Base-by-base conservation (phyloP, 2,113 vertebrate genomes). In the Poicephalus meyeri region DNA sequence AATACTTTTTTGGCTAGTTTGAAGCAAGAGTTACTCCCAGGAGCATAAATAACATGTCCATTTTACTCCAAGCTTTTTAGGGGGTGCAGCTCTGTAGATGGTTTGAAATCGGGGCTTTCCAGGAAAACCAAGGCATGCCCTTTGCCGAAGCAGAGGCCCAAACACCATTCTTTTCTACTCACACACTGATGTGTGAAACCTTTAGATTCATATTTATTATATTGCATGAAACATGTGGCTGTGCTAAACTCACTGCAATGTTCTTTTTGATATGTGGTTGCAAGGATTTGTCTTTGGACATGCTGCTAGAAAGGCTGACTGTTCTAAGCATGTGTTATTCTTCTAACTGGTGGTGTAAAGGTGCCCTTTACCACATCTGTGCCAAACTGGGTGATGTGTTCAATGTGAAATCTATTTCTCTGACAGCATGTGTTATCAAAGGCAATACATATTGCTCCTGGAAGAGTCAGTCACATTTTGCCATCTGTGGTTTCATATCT, bases 271-370 rank as follows among this genome's bases (percentile, higher is more conserved):
- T 26, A 13, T 1, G 5, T 49, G 50, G 37, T 42, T 37, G 39
- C 26, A 39, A 39, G 72, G 50, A 3, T 39, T 44, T 76, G 29
- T 11, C 19, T 47, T 60, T 35, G n/a, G 66, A 17, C 9, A 0
- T 7, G n/a, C 44, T 28, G 17, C 70, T 25, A 26, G 78, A 21
- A 35, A 76, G 41, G 41, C 9, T 84, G 73, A 31, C 13, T 60
- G 23, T 35, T 44, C 39, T 10, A 16, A 33, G 20, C 0, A 3
- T 1, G 1, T 17, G 12, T 8, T 71, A 25, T 5, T 31, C 41
- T 68, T n/a, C n/a, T 33, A 33, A 18, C 10, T 7, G 11, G 65
- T 2, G 18, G 44, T 33, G 56, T 10, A 20, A 8, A 13, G 12
- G 5, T 39, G 21, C 18, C 64, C 69, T 46, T 49, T 10, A 16